These are phyloP conservation scores for Aradophagus sp. DNA, from an alignment of 1,140 invertebrate species.

Conservation along the genomic window DNA sequence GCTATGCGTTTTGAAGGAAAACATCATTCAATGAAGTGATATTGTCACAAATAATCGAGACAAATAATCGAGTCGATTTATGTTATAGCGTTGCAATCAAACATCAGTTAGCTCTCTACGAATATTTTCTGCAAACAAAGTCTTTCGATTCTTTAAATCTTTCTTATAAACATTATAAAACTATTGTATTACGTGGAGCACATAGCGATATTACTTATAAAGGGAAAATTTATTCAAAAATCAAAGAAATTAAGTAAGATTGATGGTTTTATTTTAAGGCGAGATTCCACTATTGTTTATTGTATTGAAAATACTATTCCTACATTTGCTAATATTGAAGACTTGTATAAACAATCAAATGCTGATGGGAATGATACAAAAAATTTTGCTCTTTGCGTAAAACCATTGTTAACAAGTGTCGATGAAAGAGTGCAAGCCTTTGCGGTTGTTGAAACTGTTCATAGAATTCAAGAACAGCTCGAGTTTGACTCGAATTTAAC, in stretches of 20 bases:
- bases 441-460: background rate
- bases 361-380: background rate
- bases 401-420: background rate
- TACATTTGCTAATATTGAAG: background rate
- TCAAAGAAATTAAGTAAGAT: background rate
- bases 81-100: slow-evolving; percentile 5
- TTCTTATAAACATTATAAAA: slow-evolving; percentile 3
- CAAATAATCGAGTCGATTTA: slow-evolving; percentile 5
- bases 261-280: slow-evolving; percentile 3
- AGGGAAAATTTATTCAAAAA: background rate
- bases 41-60: slow-evolving; percentile 4
- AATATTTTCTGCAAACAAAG: slow-evolving; percentile 10
- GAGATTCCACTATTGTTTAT: background rate
- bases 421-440: slow-evolving; percentile 6
- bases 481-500: too few relatives aligned
- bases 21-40: slow-evolving; percentile 16
- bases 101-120: slow-evolving; percentile 5
- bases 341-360: background rate
- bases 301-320: background rate
- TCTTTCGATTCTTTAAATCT: slow-evolving; percentile 6
- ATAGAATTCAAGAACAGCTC: too few relatives aligned
- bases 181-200: background rate
- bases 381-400: slow-evolving; percentile 1
- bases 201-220: background rate
- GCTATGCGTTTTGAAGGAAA: slow-evolving; percentile 19